Conservation (phyloP, 2,797 vertebrate species). For the Danio choprae region DNA sequence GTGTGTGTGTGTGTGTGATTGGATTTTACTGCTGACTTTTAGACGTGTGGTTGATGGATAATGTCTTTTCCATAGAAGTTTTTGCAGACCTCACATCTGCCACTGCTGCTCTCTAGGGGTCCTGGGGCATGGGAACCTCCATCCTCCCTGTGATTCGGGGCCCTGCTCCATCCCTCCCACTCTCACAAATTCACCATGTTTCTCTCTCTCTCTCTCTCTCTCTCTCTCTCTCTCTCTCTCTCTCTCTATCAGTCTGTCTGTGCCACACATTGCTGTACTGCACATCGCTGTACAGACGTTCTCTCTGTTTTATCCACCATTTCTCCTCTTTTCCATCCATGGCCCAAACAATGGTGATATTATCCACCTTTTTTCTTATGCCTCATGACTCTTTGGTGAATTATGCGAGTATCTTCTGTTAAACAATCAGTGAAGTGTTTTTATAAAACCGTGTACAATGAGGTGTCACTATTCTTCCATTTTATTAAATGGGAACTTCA, state of each 20-base stretch:
- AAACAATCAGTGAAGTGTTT: no score
- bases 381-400: no score
- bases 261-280: background rate
- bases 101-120: conserved; percentile 73
- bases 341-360: conserved; percentile 26
- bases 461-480: no score
- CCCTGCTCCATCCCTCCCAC: conserved; percentile 50
- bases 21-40: conserved; percentile 12
- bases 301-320: background rate
- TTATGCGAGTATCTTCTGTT: no score
- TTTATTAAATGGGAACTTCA: no score
- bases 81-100: conserved; percentile 79
- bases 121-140: conserved; percentile 78
- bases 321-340: conserved; percentile 31
- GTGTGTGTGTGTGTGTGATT: no score
- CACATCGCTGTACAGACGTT: background rate
- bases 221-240: conserved; percentile 19
- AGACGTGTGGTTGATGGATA: conserved; percentile 62
- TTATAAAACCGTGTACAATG: no score
- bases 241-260: background rate
- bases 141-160: conserved; percentile 60
- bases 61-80: conserved; percentile 47
- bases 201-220: conserved; percentile 17
- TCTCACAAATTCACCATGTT: conserved; percentile 9
- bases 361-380: background rate